Evolutionary conservation across 1,140 invertebrate species (phyloP).

Genomic region (Leucophenga varia): DNA sequence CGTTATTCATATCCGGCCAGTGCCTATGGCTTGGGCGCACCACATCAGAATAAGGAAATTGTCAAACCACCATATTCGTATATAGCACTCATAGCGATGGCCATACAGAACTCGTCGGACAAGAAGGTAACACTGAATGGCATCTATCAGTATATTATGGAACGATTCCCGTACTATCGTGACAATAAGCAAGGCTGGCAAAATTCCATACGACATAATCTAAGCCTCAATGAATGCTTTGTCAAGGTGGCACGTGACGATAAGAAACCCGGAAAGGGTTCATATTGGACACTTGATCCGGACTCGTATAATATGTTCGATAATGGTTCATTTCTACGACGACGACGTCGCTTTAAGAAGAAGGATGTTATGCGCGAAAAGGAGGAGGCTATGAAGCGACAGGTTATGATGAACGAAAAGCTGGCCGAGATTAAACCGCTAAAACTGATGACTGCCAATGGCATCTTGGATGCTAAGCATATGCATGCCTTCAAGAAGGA

Average conservation of each 20-base stretch:
- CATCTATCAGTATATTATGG: conserved; percentile 99
- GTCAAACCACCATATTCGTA: conserved; percentile 98
- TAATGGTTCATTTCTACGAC: conserved; percentile 91
- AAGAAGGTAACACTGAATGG: conserved; percentile 95
- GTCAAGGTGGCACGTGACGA: conserved; percentile 90
- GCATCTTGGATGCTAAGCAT: conserved; percentile 49
- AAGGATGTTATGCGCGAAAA: conserved; percentile 88
- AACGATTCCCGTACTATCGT: conserved; percentile 95
- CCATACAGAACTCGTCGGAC: conserved; percentile 89
- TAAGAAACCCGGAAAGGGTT: conserved; percentile 95
- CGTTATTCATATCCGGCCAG: conserved; percentile 68
- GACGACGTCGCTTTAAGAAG: conserved; percentile 92
- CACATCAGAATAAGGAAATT: conserved; percentile 82
- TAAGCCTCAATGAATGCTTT: conserved; percentile 98
- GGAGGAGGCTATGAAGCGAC: conserved; percentile 80
- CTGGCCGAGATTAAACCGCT: conserved; percentile 54
- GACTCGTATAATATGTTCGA: conserved; percentile 99
- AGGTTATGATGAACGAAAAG: conserved; percentile 58
- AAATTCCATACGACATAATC: conserved; percentile 94
- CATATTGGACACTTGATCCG: conserved; percentile 96
- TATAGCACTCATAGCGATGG: conserved; percentile 98
- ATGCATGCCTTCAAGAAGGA: conserved; percentile 51
- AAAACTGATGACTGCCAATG: conserved; percentile 54
- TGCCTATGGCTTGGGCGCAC: conserved; percentile 59
- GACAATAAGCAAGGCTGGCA: conserved; percentile 96